Evolutionary conservation across 2,888 invertebrate genomes (phyloP).

Genomic region (Drosophila melanosoma): DNA sequence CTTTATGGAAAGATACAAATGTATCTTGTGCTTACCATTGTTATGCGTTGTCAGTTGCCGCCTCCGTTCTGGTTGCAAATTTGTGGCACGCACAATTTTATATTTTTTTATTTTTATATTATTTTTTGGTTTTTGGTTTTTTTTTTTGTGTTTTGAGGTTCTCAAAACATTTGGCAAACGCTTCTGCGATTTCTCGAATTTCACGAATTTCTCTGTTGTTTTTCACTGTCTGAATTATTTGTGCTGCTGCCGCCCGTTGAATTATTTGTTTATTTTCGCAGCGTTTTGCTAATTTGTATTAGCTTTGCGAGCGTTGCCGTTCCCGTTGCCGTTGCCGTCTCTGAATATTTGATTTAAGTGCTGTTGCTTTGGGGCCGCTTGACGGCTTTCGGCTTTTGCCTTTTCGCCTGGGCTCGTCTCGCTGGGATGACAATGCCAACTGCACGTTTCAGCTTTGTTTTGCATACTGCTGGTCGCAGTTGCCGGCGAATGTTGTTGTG

Average conservation of each 20-base stretch:
- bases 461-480: conserved; percentile 78
- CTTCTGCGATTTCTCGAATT: conserved; percentile 42
- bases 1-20: conserved; percentile 30
- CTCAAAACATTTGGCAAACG: conserved; percentile 73
- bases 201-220: conserved; percentile 64
- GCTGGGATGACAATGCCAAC: conserved; percentile 55
- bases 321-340: conserved; percentile 6
- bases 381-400: conserved; percentile 15
- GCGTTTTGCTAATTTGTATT: conserved; percentile 70
- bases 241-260: conserved; percentile 37
- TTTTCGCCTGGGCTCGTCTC: conserved; percentile 22
- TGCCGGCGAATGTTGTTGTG: conserved; percentile 74
- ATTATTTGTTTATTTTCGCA: conserved; percentile 75
- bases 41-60: conserved; percentile 37
- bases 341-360: conserved; percentile 33
- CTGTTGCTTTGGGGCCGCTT: conserved; percentile 34
- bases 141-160: conserved; percentile 58
- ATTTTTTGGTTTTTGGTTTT: neutral
- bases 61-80: conserved; percentile 16
- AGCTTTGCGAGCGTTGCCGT: conserved; percentile 41
- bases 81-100: conserved; percentile 52
- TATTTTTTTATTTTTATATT: conserved; percentile 7
- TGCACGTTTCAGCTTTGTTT: conserved; percentile 82
- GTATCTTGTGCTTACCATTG: conserved; percentile 50
- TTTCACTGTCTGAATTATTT: conserved; percentile 69